Evolutionary conservation across 2,113 vertebrate species (phyloP).

Genomic region (Phalacrocorax carbo): DNA sequence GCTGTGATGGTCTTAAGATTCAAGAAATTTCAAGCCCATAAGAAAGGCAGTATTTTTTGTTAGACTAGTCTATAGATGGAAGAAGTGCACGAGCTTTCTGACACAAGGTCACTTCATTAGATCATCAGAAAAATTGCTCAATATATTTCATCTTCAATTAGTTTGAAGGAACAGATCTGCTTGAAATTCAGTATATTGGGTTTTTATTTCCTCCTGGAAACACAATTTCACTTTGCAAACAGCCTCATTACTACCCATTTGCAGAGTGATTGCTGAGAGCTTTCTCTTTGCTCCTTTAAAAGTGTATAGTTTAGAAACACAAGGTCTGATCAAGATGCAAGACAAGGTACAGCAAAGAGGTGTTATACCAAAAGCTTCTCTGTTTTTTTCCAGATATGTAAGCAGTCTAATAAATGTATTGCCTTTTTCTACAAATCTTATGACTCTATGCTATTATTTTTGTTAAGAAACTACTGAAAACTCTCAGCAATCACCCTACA

Average conservation of each 20-base stretch:
- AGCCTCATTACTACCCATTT: constrained; percentile 26
- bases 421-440: neutral
- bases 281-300: neutral
- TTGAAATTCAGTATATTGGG: neutral
- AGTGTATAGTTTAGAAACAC: neutral
- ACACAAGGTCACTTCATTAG: neutral
- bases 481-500: constrained; percentile 23
- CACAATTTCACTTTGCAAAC: constrained; percentile 9
- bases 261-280: neutral
- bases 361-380: neutral
- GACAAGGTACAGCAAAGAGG: neutral
- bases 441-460: constrained; percentile 1
- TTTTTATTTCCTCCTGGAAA: constrained; percentile 35
- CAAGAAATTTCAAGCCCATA: neutral
- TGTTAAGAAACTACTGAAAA: constrained; percentile 35
- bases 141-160: neutral
- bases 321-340: neutral
- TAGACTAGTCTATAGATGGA: neutral
- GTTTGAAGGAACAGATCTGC: neutral
- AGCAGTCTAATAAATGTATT: constrained; percentile 16
- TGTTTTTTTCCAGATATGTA: neutral
- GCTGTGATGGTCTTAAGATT: neutral
- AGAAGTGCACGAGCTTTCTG: neutral
- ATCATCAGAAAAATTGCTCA: neutral
- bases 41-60: neutral